Conservation (phyloP, 1,140 invertebrate species). For the Calephelis nemesis region DNA sequence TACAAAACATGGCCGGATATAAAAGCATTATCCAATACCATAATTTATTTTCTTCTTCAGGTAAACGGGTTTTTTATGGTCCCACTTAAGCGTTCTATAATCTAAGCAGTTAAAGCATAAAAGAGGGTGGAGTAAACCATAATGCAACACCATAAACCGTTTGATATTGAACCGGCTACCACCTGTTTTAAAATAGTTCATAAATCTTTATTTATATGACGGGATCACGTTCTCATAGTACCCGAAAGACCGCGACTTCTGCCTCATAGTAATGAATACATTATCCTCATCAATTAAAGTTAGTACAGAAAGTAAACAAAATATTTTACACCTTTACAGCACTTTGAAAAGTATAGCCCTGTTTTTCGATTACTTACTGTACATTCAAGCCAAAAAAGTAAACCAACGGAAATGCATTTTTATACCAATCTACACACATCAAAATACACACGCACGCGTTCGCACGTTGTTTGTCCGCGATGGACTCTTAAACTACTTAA, state of each 20-base stretch:
- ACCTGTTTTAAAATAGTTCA: slow-evolving; percentile 37
- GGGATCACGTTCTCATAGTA: background rate
- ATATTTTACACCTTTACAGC: too few relatives aligned
- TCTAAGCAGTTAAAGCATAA: slow-evolving; percentile 57
- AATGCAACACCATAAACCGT: slow-evolving; percentile 60
- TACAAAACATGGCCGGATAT: slow-evolving; percentile 40
- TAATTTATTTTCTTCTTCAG: slow-evolving; percentile 77
- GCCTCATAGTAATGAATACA: background rate
- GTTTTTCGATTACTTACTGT: too few relatives aligned
- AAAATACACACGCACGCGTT: too few relatives aligned
- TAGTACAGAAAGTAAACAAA: too few relatives aligned
- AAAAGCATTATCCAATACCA: slow-evolving; percentile 70
- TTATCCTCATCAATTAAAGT: too few relatives aligned
- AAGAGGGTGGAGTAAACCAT: slow-evolving; percentile 56
- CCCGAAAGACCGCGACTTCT: background rate
- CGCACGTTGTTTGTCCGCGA: too few relatives aligned
- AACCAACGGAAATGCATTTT: too few relatives aligned
- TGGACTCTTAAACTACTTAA: too few relatives aligned
- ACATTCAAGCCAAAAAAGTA: too few relatives aligned
- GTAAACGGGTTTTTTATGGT: slow-evolving; percentile 67
- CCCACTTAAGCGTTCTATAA: slow-evolving; percentile 71
- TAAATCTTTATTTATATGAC: slow-evolving; percentile 7
- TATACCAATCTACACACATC: too few relatives aligned
- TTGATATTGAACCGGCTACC: slow-evolving; percentile 51
- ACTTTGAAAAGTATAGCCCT: too few relatives aligned